Base-by-base conservation (phyloP, 2,888 invertebrate genomes). In the Tetropium fuscum region DNA sequence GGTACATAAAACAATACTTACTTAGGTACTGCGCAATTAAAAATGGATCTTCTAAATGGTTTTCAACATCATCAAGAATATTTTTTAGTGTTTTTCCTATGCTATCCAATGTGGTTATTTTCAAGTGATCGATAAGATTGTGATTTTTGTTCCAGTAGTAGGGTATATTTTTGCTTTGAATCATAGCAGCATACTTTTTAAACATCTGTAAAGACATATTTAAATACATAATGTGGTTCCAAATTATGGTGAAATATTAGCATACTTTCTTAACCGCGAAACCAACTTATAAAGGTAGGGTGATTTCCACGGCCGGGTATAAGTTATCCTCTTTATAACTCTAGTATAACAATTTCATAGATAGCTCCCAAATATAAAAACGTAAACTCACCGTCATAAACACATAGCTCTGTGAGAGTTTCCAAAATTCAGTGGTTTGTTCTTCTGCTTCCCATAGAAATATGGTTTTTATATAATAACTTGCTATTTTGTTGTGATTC, bases 401-500 rank as follows among this genome's bases (percentile, higher is more conserved):
- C 4, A 77, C 72, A 32, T 61, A 67, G 54, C 77, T 75, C 16
- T 76, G 27, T 0, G 77, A 58, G 16, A 69, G 64, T 7, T 40
- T 54, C 74, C 76, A 78, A 25, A 76, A 71, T 3, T 25, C 22
- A 4, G 47, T 40, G 8, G 66, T 38, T n/a, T 69, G 55, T 7
- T 66, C 58, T 34, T 74, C 71, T 3, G 78, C 49, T 67, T 80
- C 74, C 74, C 81, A 78, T 5, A 83, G 68, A 58, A 79, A 81
- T 15, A 84, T 60, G 0, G 83, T 84, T 72, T 84, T 84, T 13
- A 84, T 81, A 51, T 77, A 83, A 65, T 84, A 84, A 55, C 84
- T 84, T 1, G 81, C 78, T 11, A 84, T 77, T 58, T 38, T 63
- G 2, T 63, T 53, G 64, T 81, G 81, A 0, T 75, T 61, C 25